Evolutionary conservation across 2,113 vertebrate species (phyloP).

Genomic region (Hyaena hyaena): DNA sequence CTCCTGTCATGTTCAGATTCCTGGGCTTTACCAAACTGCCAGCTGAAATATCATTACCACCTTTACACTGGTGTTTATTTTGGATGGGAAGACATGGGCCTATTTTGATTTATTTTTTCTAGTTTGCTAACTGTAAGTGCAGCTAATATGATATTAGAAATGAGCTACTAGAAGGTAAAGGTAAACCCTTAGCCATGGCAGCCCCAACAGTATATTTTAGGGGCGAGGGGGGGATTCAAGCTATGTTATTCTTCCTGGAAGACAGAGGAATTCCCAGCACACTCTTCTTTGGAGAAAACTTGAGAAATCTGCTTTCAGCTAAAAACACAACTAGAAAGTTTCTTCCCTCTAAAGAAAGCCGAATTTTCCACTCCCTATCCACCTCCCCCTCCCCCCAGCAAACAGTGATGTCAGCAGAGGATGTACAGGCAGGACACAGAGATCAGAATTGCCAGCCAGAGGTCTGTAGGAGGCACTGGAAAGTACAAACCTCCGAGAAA

Average conservation of each 20-base stretch:
- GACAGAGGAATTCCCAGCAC: neutral
- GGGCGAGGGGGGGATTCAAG: fast-evolving
- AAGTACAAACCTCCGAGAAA: neutral
- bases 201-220: neutral
- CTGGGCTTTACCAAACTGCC: neutral
- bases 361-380: neutral
- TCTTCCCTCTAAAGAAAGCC: neutral
- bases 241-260: neutral
- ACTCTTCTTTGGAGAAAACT: neutral
- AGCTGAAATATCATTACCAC: neutral
- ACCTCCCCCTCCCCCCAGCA: fast-evolving
- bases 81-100: neutral
- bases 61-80: neutral
- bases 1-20: neutral
- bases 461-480: neutral
- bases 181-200: neutral
- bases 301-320: neutral
- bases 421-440: neutral
- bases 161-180: neutral
- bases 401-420: neutral
- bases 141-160: neutral
- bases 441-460: neutral
- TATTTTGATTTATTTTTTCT: neutral
- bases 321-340: neutral
- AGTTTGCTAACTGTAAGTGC: neutral